Base-by-base conservation (phyloP, 2,888 invertebrate species). In the Drosophila koepferae region DNA sequence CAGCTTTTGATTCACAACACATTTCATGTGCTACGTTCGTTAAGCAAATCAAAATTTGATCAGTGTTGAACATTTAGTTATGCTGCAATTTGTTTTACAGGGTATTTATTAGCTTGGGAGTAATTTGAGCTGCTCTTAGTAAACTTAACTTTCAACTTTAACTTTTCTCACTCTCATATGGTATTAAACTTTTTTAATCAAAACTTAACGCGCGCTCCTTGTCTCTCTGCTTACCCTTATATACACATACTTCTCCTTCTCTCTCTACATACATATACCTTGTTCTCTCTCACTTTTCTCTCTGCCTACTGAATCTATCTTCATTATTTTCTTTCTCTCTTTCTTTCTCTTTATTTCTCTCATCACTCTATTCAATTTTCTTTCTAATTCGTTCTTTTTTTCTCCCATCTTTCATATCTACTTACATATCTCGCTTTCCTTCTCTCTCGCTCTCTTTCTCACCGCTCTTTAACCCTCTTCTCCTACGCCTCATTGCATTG, bases 181-280 rank as follows among this genome's bases (percentile, higher is more conserved):
- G 40, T 74, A 73, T 58, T 73, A 51, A 81, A 72, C 77, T 77
- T 80, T 86, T 86, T 80, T 72, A 84, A 81, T 83, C 81, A 81
- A 60, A 74, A 67, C 78, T 63, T 61, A 61, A 61, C 34, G 41
- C 56, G 28, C 18, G 16, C 18, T 16, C 7, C 20, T 20, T 16
- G 18, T 8, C 51, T 14, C 44, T 44, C 31, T 38, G 8, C 43
- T 6, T 18, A 10, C 31, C 23, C 16, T 0, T 23, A 23, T 3
- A n/a, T n/a, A n/a, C n/a, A n/a, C n/a, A n/a, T 12, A 1, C 14
- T 23, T 46, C 7, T 7, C 18, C 20, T 12, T 20, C 43, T 44
- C 10, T 20, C 0, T 44, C 43, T 5, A 28, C 28, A 6, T 28
- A 6, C 28, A 28, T 28, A 28, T 28, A 28, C 12, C 0, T 23